Evolutionary conservation across 2,888 invertebrate genomes (phyloP).

Genomic region (Cancer borealis): DNA sequence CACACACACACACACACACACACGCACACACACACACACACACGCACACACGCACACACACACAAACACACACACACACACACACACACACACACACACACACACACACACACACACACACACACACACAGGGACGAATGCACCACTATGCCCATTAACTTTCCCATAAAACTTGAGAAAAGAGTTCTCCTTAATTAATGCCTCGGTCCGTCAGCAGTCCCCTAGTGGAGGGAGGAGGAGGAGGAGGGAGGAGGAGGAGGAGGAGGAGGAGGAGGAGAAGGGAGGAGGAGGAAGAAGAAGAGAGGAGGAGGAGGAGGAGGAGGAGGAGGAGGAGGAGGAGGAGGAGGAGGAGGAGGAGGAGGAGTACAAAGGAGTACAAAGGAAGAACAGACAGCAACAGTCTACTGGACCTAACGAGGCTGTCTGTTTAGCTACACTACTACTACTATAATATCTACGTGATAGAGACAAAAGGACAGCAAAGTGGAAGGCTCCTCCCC

Average conservation of each 20-base stretch:
- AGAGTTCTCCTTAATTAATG: neutral
- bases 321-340: neutral
- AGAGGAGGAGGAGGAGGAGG: neutral
- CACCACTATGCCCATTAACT: neutral
- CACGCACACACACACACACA: slow-evolving; percentile 37
- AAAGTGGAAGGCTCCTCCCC: too few relatives aligned
- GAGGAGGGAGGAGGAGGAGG: neutral
- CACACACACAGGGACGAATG: neutral
- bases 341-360: neutral
- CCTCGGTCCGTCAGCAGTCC: neutral
- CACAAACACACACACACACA: slow-evolving; percentile 28
- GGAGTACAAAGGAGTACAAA: too few relatives aligned
- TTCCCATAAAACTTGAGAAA: neutral
- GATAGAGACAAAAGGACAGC: too few relatives aligned
- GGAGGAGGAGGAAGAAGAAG: too few relatives aligned
- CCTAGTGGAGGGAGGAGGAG: neutral
- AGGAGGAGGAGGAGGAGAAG: neutral
- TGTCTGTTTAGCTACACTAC: too few relatives aligned
- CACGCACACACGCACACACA: slow-evolving; percentile 27
- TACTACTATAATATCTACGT: too few relatives aligned
- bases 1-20: slow-evolving; percentile 29
- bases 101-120: slow-evolving; percentile 34
- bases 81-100: slow-evolving; percentile 37
- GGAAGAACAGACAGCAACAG: too few relatives aligned
- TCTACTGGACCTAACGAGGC: too few relatives aligned